Percentiles rank a stretch among this genome's conserved stretches.
Conservation (phyloP, 2,888 invertebrate genomes). For the Mesoligia furuncula region DNA sequence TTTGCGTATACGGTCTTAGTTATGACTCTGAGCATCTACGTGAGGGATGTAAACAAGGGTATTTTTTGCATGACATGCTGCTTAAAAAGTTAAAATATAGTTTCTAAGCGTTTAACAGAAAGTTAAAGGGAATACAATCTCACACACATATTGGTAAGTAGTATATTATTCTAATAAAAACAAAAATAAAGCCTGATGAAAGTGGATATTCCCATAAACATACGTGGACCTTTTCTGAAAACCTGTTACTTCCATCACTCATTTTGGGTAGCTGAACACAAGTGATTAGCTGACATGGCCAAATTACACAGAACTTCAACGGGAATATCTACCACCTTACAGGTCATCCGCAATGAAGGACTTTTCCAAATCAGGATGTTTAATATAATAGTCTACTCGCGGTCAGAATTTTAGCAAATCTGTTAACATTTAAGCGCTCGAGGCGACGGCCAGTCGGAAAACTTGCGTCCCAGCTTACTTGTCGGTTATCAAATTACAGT, state of each 20-base stretch:
- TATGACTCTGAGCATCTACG: conserved; percentile 18
- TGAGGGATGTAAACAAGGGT: conserved; percentile 20
- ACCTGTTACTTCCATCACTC: neutral
- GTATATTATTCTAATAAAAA: conserved; percentile 4
- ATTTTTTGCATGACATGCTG: conserved; percentile 25
- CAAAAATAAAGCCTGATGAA: neutral
- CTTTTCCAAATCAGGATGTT: conserved; percentile 13
- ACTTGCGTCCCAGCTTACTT: neutral
- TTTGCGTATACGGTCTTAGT: neutral
- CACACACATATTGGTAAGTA: conserved; percentile 14
- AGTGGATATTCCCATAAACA: neutral
- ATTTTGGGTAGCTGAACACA: neutral
- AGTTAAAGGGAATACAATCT: conserved; percentile 10
- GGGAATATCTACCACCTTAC: neutral
- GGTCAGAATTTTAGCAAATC: neutral
- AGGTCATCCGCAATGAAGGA: conserved; percentile 7
- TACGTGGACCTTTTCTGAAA: neutral
- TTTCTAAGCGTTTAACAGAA: conserved; percentile 22
- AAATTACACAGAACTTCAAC: neutral
- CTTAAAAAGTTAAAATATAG: conserved; percentile 16
- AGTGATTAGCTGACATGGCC: too few species aligned
- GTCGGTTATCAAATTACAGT: neutral
- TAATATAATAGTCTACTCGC: neutral
- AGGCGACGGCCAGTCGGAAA: too few species aligned
- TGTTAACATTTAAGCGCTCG: neutral